phyloP scores from a whole-genome alignment of 2,797 vertebrate species.

The Chelon auratus region DNA sequence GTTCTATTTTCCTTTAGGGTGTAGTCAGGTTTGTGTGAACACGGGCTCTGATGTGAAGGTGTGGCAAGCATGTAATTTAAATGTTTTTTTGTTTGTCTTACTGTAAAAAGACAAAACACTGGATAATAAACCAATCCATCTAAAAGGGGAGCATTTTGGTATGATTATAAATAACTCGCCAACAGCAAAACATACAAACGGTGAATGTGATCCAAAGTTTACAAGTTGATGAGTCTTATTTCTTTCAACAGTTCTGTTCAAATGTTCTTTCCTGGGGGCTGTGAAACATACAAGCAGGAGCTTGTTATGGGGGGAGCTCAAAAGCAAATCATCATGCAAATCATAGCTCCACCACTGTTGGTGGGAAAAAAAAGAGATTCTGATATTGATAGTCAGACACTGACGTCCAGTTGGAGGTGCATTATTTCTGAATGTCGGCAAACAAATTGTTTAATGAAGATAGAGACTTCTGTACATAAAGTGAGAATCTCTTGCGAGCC shows the following conservation, averaged over 20 bases:
- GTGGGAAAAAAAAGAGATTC: conserved; percentile 2
- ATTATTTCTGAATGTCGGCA: conserved; percentile 8
- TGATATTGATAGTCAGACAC: background rate
- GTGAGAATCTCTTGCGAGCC: conserved; percentile 27
- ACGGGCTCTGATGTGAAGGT: background rate
- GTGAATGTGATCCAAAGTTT: conserved; percentile 14
- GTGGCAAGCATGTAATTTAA: background rate
- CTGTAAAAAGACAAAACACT: conserved; percentile 1
- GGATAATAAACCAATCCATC: background rate
- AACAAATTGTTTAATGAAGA: background rate
- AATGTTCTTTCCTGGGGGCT: conserved; percentile 34
- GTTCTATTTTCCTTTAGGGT: background rate
- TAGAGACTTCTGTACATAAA: background rate
- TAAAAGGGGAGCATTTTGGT: background rate
- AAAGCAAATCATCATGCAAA: conserved; percentile 53
- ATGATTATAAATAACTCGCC: conserved; percentile 4
- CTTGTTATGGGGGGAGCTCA: conserved; percentile 43
- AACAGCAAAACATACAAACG: background rate
- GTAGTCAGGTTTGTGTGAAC: background rate
- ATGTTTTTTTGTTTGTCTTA: conserved; percentile 2
- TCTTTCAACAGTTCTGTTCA: conserved; percentile 1
- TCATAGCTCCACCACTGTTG: conserved; percentile 19
- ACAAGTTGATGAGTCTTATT: background rate
- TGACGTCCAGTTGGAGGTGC: background rate
- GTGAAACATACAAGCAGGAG: conserved; percentile 44